Base-by-base conservation (phyloP, 2,797 vertebrate genomes). In the Limosa lapponica region DNA sequence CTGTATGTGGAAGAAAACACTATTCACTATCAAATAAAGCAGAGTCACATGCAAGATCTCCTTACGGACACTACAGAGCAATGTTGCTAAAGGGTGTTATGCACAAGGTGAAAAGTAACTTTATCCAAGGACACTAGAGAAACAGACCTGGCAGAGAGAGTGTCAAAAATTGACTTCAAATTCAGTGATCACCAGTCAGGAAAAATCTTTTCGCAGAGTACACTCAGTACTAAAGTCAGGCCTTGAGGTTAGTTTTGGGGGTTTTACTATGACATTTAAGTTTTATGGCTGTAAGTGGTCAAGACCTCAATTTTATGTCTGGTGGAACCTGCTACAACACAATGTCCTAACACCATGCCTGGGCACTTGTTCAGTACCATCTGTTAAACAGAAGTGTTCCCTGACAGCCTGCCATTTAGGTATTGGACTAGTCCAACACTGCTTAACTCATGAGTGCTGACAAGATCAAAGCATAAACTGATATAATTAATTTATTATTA, bases 361-460 rank as follows among this genome's bases (percentile, higher is more conserved):
- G 89, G 72, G 75, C 69, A 43, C 54, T 89, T 67, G 30, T 73
- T 93, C 72, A 74, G n/a, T 46, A 36, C 91, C 79, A 92, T 91
- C 92, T 96, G 91, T 69, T 91, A 91, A 92, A 66, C 75, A 94
- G 89, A 96, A 92, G 65, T 79, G 72, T 92, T 95, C 79, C 75
- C 75, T 97, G 92, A 94, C 65, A 94, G 58, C 58, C 65, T 93
- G 91, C 82, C 87, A 91, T 87, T 78, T 83, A 78, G 65, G 59
- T 89, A 87, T 82, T 30, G 41, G 41, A 86, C 54, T 83, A 79
- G 16, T 94, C n/a, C 89, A 91, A 72, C 39, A 55, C 30, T 65
- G 23, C 61, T 91, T 85, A 92, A 90, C 55, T 64, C 67, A 66
- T 43, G 64, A 85, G 8, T 28, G 17, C 57, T 87, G 87, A 96